Evolutionary conservation across 1,140 invertebrate genomes (phyloP), one percentile per base, ranked within the genome.

Genomic region (Temnothorax curvispinosus): DNA sequence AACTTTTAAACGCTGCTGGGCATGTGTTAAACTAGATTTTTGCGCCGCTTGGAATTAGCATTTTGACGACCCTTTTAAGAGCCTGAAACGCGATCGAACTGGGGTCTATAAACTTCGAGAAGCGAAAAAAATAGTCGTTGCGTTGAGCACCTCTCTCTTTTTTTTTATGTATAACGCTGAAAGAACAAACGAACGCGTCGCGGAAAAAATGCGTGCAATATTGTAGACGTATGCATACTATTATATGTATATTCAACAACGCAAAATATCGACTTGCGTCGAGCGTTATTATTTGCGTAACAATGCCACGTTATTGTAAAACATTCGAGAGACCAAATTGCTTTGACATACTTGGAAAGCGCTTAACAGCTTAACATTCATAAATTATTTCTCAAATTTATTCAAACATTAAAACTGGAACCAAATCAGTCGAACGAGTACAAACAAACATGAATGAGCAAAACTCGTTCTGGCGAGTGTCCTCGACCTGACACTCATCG

Each of bases 1-100:
- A 81, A 81, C 78, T 81, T 81, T 81, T 81, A 81, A 71, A 81
- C 78, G 78, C 78, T 81, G 78, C 78, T 81, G 78, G 78, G 78
- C 65, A 81, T 56, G 78, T 81, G 78, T 81, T 71, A 71, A 81
- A 81, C 78, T 81, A 81, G 78, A 21, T 81, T 81, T 71, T 13
- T 52, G 41, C 38, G 38, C 15, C 77, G 77, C 47, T 11, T 81
- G 15, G 52, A 71, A 81, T 81, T 81, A 81, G 78, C 78, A 81
- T 81, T 81, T 81, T 81, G 78, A 81, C 78, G 78, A 81, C 78
- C 78, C 52, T 81, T 81, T 81, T 81, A 81, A 81, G 78, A 81
- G 78, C 27, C 50, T 56, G 44, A 58, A 81, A 81, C 52, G 65
- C 54, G 65, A 81, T 81, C 78, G 78, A 81, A 81, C 64, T 58